phyloP scores from a whole-genome alignment of 2,113 vertebrate genomes.

The Ciconia boyciana region DNA sequence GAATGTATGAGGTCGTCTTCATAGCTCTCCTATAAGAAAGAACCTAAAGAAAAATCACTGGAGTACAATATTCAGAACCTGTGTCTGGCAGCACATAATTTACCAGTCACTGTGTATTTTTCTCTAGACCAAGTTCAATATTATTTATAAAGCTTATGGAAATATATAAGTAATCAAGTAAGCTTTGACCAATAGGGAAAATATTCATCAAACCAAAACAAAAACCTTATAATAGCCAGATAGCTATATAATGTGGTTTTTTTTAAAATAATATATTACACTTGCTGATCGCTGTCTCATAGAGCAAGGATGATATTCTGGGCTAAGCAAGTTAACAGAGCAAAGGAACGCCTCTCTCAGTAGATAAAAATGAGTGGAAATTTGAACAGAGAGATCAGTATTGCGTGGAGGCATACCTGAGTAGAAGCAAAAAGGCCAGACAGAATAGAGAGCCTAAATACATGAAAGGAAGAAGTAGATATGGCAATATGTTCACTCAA shows the following conservation, averaged over 20 bases:
- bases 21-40: background rate
- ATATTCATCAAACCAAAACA: background rate
- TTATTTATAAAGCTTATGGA: background rate
- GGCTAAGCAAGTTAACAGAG: background rate
- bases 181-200: background rate
- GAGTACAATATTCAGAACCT: background rate
- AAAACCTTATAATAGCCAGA: background rate
- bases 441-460: background rate
- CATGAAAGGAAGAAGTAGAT: background rate
- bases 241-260: background rate
- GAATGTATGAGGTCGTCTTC: background rate
- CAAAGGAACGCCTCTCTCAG: background rate
- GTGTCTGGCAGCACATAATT: background rate
- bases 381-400: background rate
- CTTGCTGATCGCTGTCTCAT: background rate
- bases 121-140: background rate
- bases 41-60: background rate
- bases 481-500: background rate
- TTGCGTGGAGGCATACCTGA: background rate
- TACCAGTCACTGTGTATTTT: background rate
- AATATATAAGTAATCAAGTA: background rate
- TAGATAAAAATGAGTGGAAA: background rate
- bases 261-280: background rate
- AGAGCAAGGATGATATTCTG: background rate
- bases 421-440: background rate